Conservation (phyloP, 2,797 vertebrate genomes). For the Ficedula albicollis region DNA sequence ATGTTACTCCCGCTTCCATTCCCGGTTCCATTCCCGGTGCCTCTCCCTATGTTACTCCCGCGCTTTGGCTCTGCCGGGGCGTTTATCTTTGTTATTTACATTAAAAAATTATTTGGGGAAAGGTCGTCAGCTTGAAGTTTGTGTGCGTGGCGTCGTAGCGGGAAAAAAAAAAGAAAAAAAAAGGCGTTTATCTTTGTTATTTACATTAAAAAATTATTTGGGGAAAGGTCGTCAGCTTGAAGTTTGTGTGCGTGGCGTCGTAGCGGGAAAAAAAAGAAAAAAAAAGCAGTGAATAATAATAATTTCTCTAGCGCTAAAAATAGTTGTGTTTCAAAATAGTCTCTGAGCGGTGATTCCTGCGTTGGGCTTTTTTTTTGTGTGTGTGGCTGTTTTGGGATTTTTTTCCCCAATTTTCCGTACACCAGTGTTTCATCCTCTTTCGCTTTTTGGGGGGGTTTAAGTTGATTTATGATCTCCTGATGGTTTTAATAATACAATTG, state of each 20-base stretch:
- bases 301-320: background rate
- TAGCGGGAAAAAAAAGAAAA: background rate
- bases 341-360: background rate
- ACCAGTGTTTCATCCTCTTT: rapidly evolving
- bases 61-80: rapidly evolving
- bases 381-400: too few relatives aligned
- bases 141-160: rapidly evolving
- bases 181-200: rapidly evolving
- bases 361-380: too few relatives aligned
- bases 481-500: background rate
- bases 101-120: rapidly evolving
- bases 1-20: rapidly evolving
- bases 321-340: background rate
- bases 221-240: background rate
- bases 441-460: rapidly evolving
- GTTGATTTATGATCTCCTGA: rapidly evolving
- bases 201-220: rapidly evolving
- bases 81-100: rapidly evolving
- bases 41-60: background rate
- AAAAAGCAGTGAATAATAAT: background rate
- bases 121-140: background rate
- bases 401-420: rapidly evolving
- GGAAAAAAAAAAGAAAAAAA: background rate
- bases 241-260: background rate
- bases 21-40: rapidly evolving